A percentile compares a stretch with the other conserved stretches of the same genome.
phyloP scores from a whole-genome alignment of 1,140 invertebrate species.

The Aphelinus certus region DNA sequence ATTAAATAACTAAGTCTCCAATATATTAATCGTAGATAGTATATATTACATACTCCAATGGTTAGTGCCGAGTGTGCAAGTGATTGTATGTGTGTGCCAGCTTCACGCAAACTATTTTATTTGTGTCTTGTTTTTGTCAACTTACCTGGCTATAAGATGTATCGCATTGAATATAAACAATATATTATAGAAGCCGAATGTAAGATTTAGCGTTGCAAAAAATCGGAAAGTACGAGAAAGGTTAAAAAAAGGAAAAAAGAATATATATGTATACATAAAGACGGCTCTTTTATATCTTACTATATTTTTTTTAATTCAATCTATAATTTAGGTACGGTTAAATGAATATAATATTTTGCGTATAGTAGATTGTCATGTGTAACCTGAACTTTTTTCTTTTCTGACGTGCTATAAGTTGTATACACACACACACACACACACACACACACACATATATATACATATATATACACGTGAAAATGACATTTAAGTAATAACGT shows the following conservation, averaged over 20 bases:
- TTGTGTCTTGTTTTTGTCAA: constrained; percentile 18
- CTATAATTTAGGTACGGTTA: no score
- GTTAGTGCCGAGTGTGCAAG: neutral
- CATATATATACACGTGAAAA: constrained; percentile 6
- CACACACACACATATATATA: neutral
- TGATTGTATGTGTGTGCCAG: neutral
- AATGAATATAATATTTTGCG: no score
- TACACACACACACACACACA: neutral
- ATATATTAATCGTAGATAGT: no score
- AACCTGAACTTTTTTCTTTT: no score
- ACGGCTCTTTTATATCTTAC: constrained; percentile 7
- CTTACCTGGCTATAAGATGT: constrained; percentile 6
- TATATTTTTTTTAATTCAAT: constrained; percentile 1
- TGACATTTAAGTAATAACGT: neutral
- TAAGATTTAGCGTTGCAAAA: constrained; percentile 5
- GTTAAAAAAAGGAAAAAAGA: constrained; percentile 10
- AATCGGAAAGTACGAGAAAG: neutral
- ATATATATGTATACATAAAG: neutral
- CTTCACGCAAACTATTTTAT: constrained; percentile 3
- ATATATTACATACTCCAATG: no score
- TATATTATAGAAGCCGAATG: neutral
- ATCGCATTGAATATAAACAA: neutral
- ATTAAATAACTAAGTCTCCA: neutral
- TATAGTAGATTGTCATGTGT: no score
- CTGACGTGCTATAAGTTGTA: no score